phyloP scores from a whole-genome alignment of 1,140 invertebrate species.

The Bombus pascuorum region DNA sequence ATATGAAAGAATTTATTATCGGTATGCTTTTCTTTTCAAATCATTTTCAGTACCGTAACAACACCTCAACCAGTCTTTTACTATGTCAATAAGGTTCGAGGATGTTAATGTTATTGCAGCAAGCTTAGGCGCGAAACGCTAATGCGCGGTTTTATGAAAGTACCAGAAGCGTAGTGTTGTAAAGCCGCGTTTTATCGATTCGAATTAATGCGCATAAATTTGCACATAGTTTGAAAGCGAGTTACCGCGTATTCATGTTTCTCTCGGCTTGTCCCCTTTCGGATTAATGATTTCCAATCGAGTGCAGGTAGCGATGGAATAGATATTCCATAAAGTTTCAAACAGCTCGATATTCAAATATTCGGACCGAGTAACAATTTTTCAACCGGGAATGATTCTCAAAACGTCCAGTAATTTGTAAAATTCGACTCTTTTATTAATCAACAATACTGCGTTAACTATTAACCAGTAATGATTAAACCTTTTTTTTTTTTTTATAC shows the following conservation, averaged over 20 bases:
- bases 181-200: not conserved
- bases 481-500: too few relatives aligned
- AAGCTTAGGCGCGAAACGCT: not conserved
- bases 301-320: not conserved
- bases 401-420: too few relatives aligned
- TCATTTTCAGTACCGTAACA: not conserved
- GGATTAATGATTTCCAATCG: not conserved
- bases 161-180: not conserved
- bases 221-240: not conserved
- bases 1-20: not conserved
- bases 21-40: not conserved
- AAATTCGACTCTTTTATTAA: too few relatives aligned
- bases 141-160: not conserved
- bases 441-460: too few relatives aligned
- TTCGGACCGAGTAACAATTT: too few relatives aligned
- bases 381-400: too few relatives aligned
- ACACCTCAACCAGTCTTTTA: not conserved
- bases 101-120: not conserved
- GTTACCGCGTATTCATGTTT: not conserved
- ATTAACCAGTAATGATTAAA: too few relatives aligned
- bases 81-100: not conserved
- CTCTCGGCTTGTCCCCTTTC: not conserved
- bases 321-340: not conserved
- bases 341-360: not conserved
- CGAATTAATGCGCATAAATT: constrained; percentile 6